Conservation (phyloP, 2,888 invertebrate genomes). For the Pristionchus mayeri region DNA sequence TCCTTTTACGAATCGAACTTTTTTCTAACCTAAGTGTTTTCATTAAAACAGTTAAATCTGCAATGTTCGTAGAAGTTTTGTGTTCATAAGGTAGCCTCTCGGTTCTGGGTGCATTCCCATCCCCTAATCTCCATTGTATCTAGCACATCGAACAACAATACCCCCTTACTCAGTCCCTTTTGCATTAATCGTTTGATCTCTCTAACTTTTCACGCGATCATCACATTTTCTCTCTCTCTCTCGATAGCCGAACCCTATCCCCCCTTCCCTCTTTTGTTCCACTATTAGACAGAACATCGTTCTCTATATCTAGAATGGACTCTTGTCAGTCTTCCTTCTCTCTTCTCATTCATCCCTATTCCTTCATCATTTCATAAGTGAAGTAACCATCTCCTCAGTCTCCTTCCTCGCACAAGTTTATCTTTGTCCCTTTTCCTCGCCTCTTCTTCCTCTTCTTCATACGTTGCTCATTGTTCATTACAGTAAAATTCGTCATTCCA, state of each 20-base stretch:
- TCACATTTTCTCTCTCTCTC: not conserved
- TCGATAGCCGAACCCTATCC: slow-evolving; percentile 28
- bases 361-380: not conserved
- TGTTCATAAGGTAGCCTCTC: too few species aligned
- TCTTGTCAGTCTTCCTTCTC: not conserved
- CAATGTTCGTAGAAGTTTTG: too few species aligned
- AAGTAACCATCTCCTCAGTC: not conserved
- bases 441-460: not conserved
- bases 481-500: not conserved
- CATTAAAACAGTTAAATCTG: too few species aligned
- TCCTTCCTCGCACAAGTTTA: not conserved
- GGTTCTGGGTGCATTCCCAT: too few species aligned
- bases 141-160: too few species aligned
- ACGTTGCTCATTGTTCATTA: not conserved
- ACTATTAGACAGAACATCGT: not conserved
- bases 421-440: not conserved
- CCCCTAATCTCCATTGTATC: too few species aligned
- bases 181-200: too few species aligned
- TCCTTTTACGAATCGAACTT: too few species aligned
- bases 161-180: too few species aligned
- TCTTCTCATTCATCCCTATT: not conserved
- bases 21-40: too few species aligned
- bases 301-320: not conserved
- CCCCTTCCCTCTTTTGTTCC: not conserved
- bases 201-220: too few species aligned